Base-by-base conservation (phyloP, 2,888 invertebrate species). In the Hyles lineata region DNA sequence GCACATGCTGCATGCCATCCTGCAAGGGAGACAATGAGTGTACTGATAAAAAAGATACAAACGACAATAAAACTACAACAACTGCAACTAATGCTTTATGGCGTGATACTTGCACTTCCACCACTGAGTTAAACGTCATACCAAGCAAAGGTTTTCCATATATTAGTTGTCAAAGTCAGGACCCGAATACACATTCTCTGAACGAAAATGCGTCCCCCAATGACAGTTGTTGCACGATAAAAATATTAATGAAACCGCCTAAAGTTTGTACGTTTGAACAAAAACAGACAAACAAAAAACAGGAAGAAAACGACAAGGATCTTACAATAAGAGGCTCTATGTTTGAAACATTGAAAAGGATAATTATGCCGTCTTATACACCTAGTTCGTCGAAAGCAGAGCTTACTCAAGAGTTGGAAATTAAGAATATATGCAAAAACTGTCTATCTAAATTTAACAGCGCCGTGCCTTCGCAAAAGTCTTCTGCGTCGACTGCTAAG, bases 41-140 rank as follows among this genome's bases (percentile, higher is more conserved):
- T 35, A 35, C 70, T 6, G 70, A 73, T 63, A 70, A 67, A 50
- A 50, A 23, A 23, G 50, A 67, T 50, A 50, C 70, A 29, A 74
- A 72, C 35, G 15, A 50, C 21, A 55, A 62, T n/a, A 73, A 71
- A 61, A 70, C 62, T 21, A 70, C 72, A 63, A 60, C 70, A 2
- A 35, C 59, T 2, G 25, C 61, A 11, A 62, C 70, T 61, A 71
- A 78, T 9, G 75, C 73, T 29, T 6, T 74, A 1, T 78, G 76
- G 75, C 74, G 76, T 67, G 78, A 80, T 59, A 70, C 9, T 19
- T 72, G 69, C n/a, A 76, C 76, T 15, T 80, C 78, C 4, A 77
- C 75, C 1, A 73, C 76, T n/a, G 75, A 74, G 70, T 71, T 80
- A 23, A 43, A 52, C 0, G 35, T n/a, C 0, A 58, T 63, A 43